A percentile compares a stretch with the other conserved stretches of the same genome.
These are phyloP conservation scores for Echinops telfairi DNA, from an alignment of 2,113 vertebrate genomes.

Conservation along the genomic window DNA sequence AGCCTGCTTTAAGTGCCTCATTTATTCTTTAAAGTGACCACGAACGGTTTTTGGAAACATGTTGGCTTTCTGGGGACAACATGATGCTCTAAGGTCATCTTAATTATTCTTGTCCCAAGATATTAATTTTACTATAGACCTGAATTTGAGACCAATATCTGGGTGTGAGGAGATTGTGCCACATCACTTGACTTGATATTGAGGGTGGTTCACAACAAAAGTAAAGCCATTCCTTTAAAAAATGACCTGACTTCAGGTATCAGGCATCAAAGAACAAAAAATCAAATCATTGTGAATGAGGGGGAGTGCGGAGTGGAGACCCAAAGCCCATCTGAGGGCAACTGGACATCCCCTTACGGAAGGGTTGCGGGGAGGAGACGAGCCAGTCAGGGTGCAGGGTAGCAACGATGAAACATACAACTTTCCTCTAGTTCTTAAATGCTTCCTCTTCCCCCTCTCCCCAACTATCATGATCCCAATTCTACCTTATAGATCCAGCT, in stretches of 20 bases:
- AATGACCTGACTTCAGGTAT: background rate
- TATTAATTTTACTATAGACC: background rate
- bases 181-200: background rate
- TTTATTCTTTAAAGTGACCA: constrained; percentile 11
- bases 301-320: too few species aligned
- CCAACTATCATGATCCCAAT: too few species aligned
- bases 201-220: background rate
- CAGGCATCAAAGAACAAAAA: too few species aligned
- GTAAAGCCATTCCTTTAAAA: background rate
- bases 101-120: constrained; percentile 6
- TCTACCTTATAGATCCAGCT: too few species aligned
- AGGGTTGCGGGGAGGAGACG: too few species aligned
- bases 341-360: too few species aligned
- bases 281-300: too few species aligned
- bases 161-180: background rate
- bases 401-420: too few species aligned
- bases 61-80: background rate
- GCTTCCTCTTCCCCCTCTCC: too few species aligned
- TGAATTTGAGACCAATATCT: background rate
- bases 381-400: too few species aligned
- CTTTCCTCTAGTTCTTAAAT: too few species aligned
- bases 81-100: background rate
- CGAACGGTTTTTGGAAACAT: background rate
- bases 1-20: background rate
- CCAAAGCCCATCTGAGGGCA: too few species aligned